These are phyloP conservation scores for Tragelaphus strepsiceros DNA, from an alignment of 2,113 vertebrate species.

Conservation along the genomic window DNA sequence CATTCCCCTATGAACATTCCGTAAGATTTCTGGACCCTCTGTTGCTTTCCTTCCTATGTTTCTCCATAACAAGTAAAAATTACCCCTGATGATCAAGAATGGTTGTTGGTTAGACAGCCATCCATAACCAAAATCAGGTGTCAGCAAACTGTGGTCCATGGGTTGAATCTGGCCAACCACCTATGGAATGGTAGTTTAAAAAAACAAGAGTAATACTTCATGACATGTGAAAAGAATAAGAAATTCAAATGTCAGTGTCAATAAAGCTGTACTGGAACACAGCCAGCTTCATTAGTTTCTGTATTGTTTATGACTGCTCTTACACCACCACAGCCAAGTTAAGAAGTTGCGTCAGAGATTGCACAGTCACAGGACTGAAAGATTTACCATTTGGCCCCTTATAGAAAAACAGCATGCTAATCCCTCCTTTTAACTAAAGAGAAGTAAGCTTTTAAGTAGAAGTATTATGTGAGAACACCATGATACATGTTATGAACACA, in stretches of 20 bases:
- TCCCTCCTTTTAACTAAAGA: neutral
- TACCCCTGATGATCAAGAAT: neutral
- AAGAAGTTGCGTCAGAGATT: neutral
- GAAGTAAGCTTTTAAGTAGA: slow-evolving; percentile 8
- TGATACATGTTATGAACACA: neutral
- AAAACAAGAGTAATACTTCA: neutral
- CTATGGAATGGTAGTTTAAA: neutral
- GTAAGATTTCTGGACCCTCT: neutral
- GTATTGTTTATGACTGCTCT: neutral
- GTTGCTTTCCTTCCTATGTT: neutral
- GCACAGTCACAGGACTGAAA: neutral
- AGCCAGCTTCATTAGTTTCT: neutral
- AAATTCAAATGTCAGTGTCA: neutral
- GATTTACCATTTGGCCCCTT: neutral
- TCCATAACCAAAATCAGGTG: neutral
- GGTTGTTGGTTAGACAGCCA: neutral
- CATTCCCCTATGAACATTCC: neutral
- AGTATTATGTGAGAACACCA: neutral
- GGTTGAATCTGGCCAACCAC: neutral
- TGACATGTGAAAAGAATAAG: neutral
- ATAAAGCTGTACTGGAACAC: neutral
- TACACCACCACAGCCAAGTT: neutral
- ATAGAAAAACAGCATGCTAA: neutral
- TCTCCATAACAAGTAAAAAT: neutral
- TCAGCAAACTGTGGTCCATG: neutral